A percentile compares a stretch with the other conserved stretches of the same genome.
These are phyloP conservation scores for Teinopalpus imperialis DNA, from an alignment of 2,888 invertebrate genomes.

Conservation along the genomic window DNA sequence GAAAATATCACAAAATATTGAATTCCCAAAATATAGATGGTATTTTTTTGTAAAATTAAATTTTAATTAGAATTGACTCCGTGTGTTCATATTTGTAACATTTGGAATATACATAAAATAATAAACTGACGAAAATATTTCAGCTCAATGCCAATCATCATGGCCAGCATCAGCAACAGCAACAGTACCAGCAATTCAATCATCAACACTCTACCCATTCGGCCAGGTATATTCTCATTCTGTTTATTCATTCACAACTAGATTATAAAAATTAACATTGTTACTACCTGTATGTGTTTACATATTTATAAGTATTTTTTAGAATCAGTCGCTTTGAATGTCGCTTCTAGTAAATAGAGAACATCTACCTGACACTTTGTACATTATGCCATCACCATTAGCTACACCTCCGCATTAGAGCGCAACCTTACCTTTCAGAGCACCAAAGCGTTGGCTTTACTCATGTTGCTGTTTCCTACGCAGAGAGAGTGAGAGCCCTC, in stretches of 20 bases:
- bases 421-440: slow-evolving; percentile 64
- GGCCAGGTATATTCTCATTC: slow-evolving; percentile 48
- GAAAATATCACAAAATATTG: too few relatives aligned
- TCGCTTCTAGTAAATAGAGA: slow-evolving; percentile 10
- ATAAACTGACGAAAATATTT: too few relatives aligned
- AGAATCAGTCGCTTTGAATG: slow-evolving; percentile 11
- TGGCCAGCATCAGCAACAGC: slow-evolving; percentile 61
- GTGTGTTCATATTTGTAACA: too few relatives aligned
- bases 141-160: slow-evolving; percentile 72
- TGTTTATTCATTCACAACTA: too few relatives aligned
- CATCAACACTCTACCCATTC: slow-evolving; percentile 69
- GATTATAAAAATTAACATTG: too few relatives aligned
- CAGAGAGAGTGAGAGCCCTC: slow-evolving; percentile 77
- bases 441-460: slow-evolving; percentile 67
- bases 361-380: slow-evolving; percentile 16
- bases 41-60: too few relatives aligned
- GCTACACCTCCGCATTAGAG: slow-evolving; percentile 49
- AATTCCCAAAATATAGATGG: too few relatives aligned
- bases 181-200: slow-evolving; percentile 64
- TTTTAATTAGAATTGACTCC: too few relatives aligned
- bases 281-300: too few relatives aligned
- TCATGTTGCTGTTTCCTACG: slow-evolving; percentile 77
- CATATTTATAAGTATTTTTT: too few relatives aligned
- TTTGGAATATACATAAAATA: too few relatives aligned
- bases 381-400: slow-evolving; percentile 6